Percentiles rank a stretch among this genome's conserved stretches.
phyloP scores from a whole-genome alignment of 2,113 vertebrate genomes.

The Emydura subglobosa region DNA sequence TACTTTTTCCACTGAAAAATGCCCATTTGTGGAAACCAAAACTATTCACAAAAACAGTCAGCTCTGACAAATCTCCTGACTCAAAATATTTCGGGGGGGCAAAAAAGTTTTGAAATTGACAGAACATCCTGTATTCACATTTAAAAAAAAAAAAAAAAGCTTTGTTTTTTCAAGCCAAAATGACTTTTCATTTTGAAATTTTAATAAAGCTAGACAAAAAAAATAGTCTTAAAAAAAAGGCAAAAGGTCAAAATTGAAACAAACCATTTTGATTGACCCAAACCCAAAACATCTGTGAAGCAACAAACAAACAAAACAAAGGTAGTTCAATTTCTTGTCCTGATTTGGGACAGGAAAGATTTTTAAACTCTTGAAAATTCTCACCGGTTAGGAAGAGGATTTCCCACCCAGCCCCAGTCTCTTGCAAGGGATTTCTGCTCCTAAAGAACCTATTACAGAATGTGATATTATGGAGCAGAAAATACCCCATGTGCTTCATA shows the following conservation, averaged over 20 bases:
- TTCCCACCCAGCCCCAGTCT: no score
- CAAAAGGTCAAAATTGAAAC: no score
- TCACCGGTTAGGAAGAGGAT: no score
- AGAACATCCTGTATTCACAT: neutral
- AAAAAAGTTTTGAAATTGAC: neutral
- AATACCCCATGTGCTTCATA: rapidly evolving
- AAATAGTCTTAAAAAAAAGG: no score
- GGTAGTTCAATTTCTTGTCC: no score
- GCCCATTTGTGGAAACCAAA: neutral
- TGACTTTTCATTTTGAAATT: neutral
- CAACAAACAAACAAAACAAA: no score
- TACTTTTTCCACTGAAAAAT: neutral
- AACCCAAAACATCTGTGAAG: no score
- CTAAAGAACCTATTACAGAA: neutral
- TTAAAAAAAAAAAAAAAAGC: neutral
- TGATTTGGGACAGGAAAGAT: no score
- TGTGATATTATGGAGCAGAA: neutral
- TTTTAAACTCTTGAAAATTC: no score
- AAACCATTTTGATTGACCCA: no score
- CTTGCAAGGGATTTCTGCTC: neutral
- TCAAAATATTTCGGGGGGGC: neutral
- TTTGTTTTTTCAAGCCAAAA: neutral
- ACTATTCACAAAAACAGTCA: neutral
- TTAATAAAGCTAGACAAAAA: neutral
- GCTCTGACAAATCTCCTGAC: neutral